These are phyloP conservation scores for Nesidiocoris tenuis DNA, from an alignment of 2,888 invertebrate genomes.

Conservation along the genomic window DNA sequence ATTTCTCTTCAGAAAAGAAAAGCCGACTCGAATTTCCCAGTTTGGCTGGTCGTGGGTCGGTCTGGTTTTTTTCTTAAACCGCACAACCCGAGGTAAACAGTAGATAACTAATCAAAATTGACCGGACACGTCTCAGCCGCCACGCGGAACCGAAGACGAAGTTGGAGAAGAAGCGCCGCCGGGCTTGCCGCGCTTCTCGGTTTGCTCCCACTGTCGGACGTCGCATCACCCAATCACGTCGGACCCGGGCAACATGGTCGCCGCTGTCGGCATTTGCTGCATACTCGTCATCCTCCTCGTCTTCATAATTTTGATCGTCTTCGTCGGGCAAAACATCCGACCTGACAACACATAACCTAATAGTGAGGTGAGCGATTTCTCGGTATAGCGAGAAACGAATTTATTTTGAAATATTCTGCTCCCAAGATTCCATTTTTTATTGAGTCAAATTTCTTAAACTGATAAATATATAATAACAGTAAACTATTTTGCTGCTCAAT, in stretches of 20 bases:
- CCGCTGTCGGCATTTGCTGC: conserved; percentile 80
- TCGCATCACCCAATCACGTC: conserved; percentile 40
- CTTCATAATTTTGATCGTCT: conserved; percentile 79
- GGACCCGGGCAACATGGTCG: conserved; percentile 64
- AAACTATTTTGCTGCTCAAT: too few relatives aligned
- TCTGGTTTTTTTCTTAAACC: too few relatives aligned
- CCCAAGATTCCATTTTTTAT: too few relatives aligned
- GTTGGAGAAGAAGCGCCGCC: not conserved
- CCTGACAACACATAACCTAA: conserved; percentile 37
- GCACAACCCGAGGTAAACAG: too few relatives aligned
- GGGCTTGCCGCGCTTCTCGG: conserved; percentile 10
- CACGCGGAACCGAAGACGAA: not conserved
- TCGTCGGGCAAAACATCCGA: conserved; percentile 71
- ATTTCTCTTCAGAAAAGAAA: too few relatives aligned
- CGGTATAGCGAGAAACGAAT: too few relatives aligned
- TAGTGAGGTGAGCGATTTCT: conserved; percentile 34
- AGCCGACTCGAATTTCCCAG: too few relatives aligned
- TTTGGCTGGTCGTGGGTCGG: too few relatives aligned
- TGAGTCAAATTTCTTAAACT: too few relatives aligned
- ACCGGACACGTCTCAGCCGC: conserved; percentile 11
- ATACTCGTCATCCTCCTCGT: conserved; percentile 76
- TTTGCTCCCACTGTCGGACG: conserved; percentile 23
- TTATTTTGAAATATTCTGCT: too few relatives aligned
- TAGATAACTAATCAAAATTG: not conserved
- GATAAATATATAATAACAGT: too few relatives aligned